Base-by-base conservation (phyloP, 1,140 invertebrate genomes). In the Pararge aegeria region DNA sequence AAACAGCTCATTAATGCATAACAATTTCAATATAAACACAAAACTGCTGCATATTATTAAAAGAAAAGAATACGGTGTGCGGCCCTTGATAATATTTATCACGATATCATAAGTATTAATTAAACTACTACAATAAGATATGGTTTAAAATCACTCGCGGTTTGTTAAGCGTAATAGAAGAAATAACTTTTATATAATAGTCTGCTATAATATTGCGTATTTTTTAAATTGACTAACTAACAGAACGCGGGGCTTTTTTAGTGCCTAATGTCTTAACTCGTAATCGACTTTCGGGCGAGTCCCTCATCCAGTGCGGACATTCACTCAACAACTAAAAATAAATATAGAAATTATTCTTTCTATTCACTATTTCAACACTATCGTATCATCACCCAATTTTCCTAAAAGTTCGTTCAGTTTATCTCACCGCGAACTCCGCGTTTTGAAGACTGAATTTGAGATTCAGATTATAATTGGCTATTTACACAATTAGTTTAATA, bases 71-170 rank as follows among this genome's bases (percentile, higher is more conserved):
- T 61, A 61, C 52, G 15, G 37, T 55, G 15, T 42, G 42, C 49
- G 20, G 61, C 44, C 16, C 44, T 30, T 50, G 13, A 61, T 16
- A 29, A 27, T 15, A n/a, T 29, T 55, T 53, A 51, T 66, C 42
- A 50, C 53, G 44, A 61, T 44, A 57, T 16, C 52, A 53, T 54
- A 68, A 71, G 62, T 66, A 40, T 58, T 62, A 58, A 52, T 60
- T 71, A 69, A 38, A 66, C 68, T 70, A 65, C 55, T 60, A 49
- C 21, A 60, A 62, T 78, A 78, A 73, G 82, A 87, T 87, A 87
- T 87, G 82, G 77, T 79, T 82, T 60, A 40, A 71, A 80, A 85
- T 87, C 83, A 87, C 83, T 82, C 71, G 73, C 66, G 55, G 48
- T 66, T 49, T 55, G 55, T 53, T 63, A 65, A 67, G 68, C 58